A percentile compares a stretch with the other conserved stretches of the same genome.
phyloP scores from a whole-genome alignment of 2,113 vertebrate species.

The Pedetes capensis region DNA sequence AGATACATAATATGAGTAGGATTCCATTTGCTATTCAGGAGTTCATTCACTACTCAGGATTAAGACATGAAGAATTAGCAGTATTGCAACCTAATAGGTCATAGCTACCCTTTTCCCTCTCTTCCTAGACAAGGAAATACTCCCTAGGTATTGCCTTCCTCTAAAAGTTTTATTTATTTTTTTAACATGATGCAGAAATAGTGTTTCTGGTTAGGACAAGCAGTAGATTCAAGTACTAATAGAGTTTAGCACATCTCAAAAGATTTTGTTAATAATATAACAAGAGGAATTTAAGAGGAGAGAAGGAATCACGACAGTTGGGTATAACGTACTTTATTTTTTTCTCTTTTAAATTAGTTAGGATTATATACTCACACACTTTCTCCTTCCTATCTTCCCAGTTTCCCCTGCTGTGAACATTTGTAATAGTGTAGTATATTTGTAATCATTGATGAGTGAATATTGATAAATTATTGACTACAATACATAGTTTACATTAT shows the following conservation, averaged over 20 bases:
- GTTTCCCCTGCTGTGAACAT: not conserved
- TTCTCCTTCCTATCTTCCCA: not conserved
- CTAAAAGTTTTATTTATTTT: not conserved
- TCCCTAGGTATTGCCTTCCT: not conserved
- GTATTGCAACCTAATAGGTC: not conserved
- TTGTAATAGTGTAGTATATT: not conserved
- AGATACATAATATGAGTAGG: not conserved
- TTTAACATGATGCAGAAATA: not conserved
- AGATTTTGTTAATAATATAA: not conserved
- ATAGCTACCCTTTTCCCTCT: not conserved
- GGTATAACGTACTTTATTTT: not conserved
- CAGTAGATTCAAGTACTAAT: not conserved
- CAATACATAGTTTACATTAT: not conserved
- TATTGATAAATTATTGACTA: not conserved
- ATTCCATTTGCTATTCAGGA: not conserved
- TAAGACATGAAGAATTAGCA: not conserved
- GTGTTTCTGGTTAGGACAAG: not conserved
- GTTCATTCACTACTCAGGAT: not conserved
- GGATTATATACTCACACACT: not conserved
- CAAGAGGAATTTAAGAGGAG: not conserved
- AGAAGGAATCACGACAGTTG: not conserved
- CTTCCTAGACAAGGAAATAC: not conserved
- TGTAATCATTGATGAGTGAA: not conserved
- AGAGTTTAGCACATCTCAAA: not conserved
- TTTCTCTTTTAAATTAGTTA: not conserved